Base-by-base conservation (phyloP, 2,113 vertebrate genomes). In the Menidia beryllina region DNA sequence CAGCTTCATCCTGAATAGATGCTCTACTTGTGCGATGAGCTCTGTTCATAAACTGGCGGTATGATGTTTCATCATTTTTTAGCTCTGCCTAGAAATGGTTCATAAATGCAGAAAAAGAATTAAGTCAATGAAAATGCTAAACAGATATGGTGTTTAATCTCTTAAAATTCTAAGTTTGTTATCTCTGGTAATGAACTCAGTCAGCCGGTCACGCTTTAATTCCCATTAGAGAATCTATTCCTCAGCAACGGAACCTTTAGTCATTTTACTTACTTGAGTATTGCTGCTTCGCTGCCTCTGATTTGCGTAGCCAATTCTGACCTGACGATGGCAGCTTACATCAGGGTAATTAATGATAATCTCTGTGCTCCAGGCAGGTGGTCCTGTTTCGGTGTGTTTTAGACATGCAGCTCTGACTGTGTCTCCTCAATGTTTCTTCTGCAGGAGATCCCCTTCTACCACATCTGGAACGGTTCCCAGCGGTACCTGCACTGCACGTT, bases 401-500 rank as follows among this genome's bases (percentile, higher is more conserved):
- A 74, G 64, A 85, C 83, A 79, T 7, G 63, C 49, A 2, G 26
- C 23, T 55, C 88, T 85, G 61, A 78, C 80, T 81, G 81, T 34
- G 75, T 71, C 19, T 63, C 72, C 64, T 72, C 8, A 5, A 21
- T 47, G 1, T 75, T 80, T 53, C 54, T 52, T 56, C 63, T 52
- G 0, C 90, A 99, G 97, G 98, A 99, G 89, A 98, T 99, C 85
- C 97, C 98, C 0, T 99, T 99, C 88, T 97, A 98, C 68, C 97
- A 98, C 90, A 96, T 99, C 93, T 99, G 98, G 98, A 96, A 94
- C 0, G 97, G 98, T 67, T 93, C 95, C 63, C 97, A 99, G 92
- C 95, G 95, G 82, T 95, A 95, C 86, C 93, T 98, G 85, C 96
- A 97, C 91, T 98, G 98, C 90, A 97, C 96, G 72, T 99, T 99